Evolutionary conservation across 2,888 invertebrate genomes (phyloP).

Genomic region (Lepetodrilus schrolli): DNA sequence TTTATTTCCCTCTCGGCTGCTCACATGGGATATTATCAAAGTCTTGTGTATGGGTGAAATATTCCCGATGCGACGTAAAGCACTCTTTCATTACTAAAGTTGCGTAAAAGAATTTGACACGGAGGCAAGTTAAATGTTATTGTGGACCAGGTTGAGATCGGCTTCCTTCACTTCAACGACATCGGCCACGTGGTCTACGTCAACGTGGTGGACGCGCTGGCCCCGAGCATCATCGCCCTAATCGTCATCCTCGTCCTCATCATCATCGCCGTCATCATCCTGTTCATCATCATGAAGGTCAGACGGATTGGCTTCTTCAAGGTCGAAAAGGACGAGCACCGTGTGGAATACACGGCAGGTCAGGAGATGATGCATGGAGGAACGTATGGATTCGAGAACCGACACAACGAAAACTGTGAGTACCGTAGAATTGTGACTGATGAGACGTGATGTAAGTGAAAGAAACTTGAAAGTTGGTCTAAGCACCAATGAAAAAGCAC

Average conservation of each 20-base stretch:
- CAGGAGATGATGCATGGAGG: conserved; percentile 2
- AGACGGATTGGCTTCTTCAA: conserved; percentile 54
- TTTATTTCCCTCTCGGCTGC: no score
- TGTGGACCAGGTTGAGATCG: conserved; percentile 64
- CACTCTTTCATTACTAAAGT: no score
- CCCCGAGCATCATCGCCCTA: conserved; percentile 47
- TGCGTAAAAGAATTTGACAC: no score
- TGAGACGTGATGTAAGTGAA: no score
- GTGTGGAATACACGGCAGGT: conserved; percentile 32
- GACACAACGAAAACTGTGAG: conserved; percentile 40
- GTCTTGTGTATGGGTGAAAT: no score
- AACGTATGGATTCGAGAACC: conserved; percentile 34
- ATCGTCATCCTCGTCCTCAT: conserved; percentile 51
- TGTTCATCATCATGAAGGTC: conserved; percentile 58
- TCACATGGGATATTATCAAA: no score
- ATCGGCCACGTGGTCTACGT: conserved; percentile 60
- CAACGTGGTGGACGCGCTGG: conserved; percentile 28
- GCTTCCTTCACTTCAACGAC: conserved; percentile 48
- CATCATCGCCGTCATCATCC: conserved; percentile 46
- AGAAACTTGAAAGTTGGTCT: no score
- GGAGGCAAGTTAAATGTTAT: no score
- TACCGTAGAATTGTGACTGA: no score
- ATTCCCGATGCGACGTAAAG: no score
- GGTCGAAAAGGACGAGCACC: not conserved
- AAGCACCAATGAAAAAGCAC: no score